A percentile compares a stretch with the other conserved stretches of the same genome.
These are phyloP conservation scores for Gavialis gangeticus DNA, from an alignment of 2,113 vertebrate species.

Conservation along the genomic window DNA sequence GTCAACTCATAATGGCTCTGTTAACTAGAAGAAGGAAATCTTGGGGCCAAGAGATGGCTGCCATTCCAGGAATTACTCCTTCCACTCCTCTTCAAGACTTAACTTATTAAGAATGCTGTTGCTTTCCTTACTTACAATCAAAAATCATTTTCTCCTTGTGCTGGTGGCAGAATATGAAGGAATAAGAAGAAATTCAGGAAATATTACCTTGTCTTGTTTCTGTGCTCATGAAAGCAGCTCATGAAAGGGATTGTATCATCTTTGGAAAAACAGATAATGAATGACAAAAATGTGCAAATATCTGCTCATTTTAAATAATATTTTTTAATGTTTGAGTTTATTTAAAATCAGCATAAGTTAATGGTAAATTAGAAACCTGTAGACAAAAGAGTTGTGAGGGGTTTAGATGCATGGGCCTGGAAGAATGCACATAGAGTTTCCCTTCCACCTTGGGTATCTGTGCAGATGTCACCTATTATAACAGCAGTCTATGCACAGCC, in stretches of 20 bases:
- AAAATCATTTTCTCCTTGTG: not conserved
- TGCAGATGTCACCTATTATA: not conserved
- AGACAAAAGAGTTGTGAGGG: not conserved
- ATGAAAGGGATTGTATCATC: not conserved
- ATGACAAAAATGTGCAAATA: not conserved
- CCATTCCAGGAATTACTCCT: not conserved
- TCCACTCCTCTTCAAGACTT: not conserved
- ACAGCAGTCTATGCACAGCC: not conserved
- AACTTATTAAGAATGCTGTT: not conserved
- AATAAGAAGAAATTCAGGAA: not conserved
- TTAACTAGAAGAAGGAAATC: not conserved
- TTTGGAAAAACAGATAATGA: not conserved
- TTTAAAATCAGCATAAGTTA: too few relatives aligned
- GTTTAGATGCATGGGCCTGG: not conserved
- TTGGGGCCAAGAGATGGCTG: accelerated
- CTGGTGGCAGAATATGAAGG: not conserved
- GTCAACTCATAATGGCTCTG: not conserved
- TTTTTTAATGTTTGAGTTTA: not conserved
- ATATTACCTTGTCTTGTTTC: not conserved
- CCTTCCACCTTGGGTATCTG: not conserved
- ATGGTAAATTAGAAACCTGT: not conserved
- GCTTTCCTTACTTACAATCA: not conserved
- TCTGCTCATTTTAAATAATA: not conserved
- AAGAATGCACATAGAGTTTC: not conserved
- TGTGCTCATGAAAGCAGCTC: not conserved